Conservation (phyloP, 2,888 invertebrate genomes). For the Portevinia maculata region DNA sequence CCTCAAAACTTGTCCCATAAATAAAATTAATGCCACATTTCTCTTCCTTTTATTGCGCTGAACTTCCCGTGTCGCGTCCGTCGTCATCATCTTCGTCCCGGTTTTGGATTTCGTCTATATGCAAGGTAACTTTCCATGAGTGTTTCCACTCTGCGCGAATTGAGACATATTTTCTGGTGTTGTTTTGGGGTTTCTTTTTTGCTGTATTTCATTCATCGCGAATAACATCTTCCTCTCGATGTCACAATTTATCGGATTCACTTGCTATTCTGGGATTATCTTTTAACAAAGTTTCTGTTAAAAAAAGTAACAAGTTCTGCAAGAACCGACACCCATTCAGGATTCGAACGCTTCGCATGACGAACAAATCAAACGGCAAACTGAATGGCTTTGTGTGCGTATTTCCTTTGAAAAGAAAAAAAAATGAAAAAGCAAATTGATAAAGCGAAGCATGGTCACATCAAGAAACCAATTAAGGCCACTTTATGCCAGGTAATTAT, state of each 20-base stretch:
- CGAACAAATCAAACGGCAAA: not conserved
- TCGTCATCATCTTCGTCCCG: constrained; percentile 9
- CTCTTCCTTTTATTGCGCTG: constrained; percentile 64
- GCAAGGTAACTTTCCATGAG: constrained; percentile 9
- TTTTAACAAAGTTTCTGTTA: constrained; percentile 38
- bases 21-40: constrained; percentile 74
- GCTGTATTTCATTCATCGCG: not conserved
- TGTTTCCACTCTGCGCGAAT: constrained; percentile 51
- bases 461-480: constrained; percentile 75
- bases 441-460: constrained; percentile 75
- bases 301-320: constrained; percentile 37
- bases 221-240: constrained; percentile 62
- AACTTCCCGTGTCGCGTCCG: constrained; percentile 45
- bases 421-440: constrained; percentile 64
- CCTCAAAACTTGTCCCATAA: constrained; percentile 73
- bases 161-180: constrained; percentile 67
- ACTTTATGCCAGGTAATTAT: constrained; percentile 75
- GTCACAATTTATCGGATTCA: constrained; percentile 72
- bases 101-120: not conserved
- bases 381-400: not conserved
- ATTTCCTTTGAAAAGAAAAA: constrained; percentile 9
- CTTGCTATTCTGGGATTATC: constrained; percentile 72
- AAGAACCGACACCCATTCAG: constrained; percentile 40
- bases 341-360: constrained; percentile 15
- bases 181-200: not conserved